Evolutionary conservation across 2,113 vertebrate genomes (phyloP).

Genomic region (Bagarius yarrelli): DNA sequence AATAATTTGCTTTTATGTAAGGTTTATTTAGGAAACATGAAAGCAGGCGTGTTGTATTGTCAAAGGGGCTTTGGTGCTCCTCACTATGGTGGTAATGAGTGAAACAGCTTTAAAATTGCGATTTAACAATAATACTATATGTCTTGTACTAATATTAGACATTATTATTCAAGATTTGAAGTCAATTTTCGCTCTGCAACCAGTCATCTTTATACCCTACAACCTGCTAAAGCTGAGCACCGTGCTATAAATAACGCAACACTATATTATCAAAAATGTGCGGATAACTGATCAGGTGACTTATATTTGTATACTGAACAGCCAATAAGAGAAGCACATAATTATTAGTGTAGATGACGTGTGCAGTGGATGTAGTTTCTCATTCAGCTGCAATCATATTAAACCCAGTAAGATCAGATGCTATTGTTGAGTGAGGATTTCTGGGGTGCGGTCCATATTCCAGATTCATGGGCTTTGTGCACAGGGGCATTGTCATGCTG

Average conservation of each 20-base stretch:
- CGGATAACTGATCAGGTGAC: not conserved
- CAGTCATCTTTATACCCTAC: not conserved
- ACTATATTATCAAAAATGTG: not conserved
- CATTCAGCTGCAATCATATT: not conserved
- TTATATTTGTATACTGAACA: not conserved
- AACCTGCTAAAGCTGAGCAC: not conserved
- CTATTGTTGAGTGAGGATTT: not conserved
- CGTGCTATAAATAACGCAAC: not conserved
- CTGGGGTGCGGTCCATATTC: no score
- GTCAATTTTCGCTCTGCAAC: not conserved
- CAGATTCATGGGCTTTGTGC: not conserved
- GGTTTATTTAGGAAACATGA: slow-evolving; percentile 32
- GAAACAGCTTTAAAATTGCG: slow-evolving; percentile 3
- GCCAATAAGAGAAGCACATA: not conserved
- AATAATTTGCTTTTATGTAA: slow-evolving; percentile 10
- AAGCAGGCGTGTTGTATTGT: slow-evolving; percentile 23
- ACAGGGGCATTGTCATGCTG: not conserved
- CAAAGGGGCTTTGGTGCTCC: slow-evolving; percentile 21
- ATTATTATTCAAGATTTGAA: no score
- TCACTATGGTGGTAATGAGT: slow-evolving; percentile 8
- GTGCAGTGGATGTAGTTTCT: no score
- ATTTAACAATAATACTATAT: slow-evolving; percentile 21
- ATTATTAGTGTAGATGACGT: not conserved
- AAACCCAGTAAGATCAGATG: not conserved
- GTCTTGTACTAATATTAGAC: not conserved